Percentiles rank a stretch among this genome's conserved stretches.
Conservation (phyloP, 1,140 invertebrate genomes). For the Dendroctonus valens region DNA sequence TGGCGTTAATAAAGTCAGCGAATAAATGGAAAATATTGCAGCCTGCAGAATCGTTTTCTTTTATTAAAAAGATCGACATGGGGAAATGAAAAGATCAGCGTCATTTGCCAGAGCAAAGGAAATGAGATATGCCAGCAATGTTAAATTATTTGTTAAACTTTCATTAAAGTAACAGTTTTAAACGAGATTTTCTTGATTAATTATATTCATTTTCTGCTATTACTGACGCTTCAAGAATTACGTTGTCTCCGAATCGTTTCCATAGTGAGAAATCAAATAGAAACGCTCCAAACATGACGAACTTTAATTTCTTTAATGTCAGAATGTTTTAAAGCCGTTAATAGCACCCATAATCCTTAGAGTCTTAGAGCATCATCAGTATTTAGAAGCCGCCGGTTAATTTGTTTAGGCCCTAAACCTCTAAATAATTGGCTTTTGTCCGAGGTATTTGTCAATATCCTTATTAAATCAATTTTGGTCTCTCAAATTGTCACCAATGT, state of each 20-base stretch:
- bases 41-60: constrained; percentile 22
- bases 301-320: too few relatives aligned
- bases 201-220: too few relatives aligned
- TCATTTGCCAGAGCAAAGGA: constrained; percentile 7
- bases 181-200: background rate
- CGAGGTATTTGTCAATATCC: background rate
- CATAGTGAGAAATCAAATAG: too few relatives aligned
- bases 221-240: too few relatives aligned
- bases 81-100: constrained; percentile 18
- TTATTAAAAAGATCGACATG: constrained; percentile 31
- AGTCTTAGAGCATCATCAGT: background rate
- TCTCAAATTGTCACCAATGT: background rate
- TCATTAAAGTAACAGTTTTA: constrained; percentile 1
- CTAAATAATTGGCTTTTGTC: constrained; percentile 1
- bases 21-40: constrained; percentile 16
- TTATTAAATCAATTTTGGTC: background rate
- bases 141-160: background rate
- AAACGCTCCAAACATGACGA: too few relatives aligned
- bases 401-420: background rate
- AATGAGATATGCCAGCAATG: constrained; percentile 1
- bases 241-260: too few relatives aligned
- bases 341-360: background rate
- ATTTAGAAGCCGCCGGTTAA: background rate
- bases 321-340: too few relatives aligned
- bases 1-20: constrained; percentile 23